Evolutionary conservation across 2,797 vertebrate species (phyloP), one percentile per base, ranked within the genome.

Genomic region (Sebastes iracundus): DNA sequence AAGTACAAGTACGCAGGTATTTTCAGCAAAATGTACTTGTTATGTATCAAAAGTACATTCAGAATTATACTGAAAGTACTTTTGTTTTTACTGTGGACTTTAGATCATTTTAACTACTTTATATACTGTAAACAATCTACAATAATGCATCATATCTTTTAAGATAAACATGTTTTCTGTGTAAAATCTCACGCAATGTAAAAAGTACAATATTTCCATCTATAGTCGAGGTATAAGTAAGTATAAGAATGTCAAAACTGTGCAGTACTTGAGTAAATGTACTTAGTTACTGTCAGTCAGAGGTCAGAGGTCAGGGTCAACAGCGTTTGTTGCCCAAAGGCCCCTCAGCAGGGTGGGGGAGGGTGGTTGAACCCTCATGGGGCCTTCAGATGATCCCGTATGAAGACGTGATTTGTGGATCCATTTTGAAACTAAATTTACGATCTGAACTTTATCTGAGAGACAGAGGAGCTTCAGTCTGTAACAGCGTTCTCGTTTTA

Each of bases 401-500:
- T 22, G 68, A 69, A 58, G 78, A 66, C 12, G 20, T 81, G 82
- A 83, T 87, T 81, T 80, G 71, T 75, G 78, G 81, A 84, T 85
- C 83, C 77, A 77, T 87, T 92, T 87, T 90, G 60, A 86, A 69
- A 60, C 49, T 8, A 6, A 71, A 92, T 88, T 91, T 91, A 90
- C 46, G 87, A 81, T 84, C 77, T 73, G 88, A 93, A 89, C 58
- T 80, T 77, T 77, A 91, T 88, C 88, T 87, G 77, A 46, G 84
- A 70, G 84, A 80, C 76, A 73, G 77, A 90, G 87, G 42, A 16
- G 87, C 87, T 80, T 79, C 88, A 77, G 82, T 90, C 69, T 86
- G 83, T 80, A 84, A 91, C 80, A 80, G 83, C 65, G 68, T 72
- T 93, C 90, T 91, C 81, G 2, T 87, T 88, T 93, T 88, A 90